Base-by-base conservation (phyloP, 2,888 invertebrate species). In the Digitonthophagus gazella region DNA sequence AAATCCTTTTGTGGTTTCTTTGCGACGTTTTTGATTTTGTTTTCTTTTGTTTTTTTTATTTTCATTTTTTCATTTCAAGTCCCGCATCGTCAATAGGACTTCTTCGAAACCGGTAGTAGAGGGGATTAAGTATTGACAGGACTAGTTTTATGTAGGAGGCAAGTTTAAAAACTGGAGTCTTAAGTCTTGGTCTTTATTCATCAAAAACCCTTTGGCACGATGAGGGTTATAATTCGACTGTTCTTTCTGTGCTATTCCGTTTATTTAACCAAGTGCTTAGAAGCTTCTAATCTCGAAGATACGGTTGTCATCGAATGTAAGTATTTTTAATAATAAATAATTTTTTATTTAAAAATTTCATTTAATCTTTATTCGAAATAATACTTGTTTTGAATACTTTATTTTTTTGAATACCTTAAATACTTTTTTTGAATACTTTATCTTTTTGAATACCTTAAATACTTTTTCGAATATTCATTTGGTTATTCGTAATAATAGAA, bases 101-200 rank as follows among this genome's bases (percentile, higher is more conserved):
- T 74, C 72, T 75, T 72, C 73, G 73, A 74, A 76, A 75, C 75
- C 71, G 63, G 68, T 72, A 72, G 75, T 72, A 71, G 74, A 73
- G 73, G 73, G 67, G 69, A 71, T 65, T 74, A n/a, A 19, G 18
- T 20, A 61, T 61, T 69, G 72, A 72, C 66, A 61, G 69, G 71
- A 71, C 72, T 71, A 71, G 77, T 78, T 78, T 81, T 81, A 81
- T 81, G 80, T 77, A 77, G 80, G 79, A 78, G 77, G 76, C 78
- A 78, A 79, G 28, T 77, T 77, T 76, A 77, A 79, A 65, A 80
- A 79, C 76, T 78, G 75, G 77, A 79, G 76, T 80, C 80, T 77
- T 78, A 77, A 73, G 76, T 72, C 78, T 74, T 74, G 71, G 74
- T 74, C 71, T 73, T 69, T 70, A 69, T 70, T 69, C 73, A 68